Base-by-base conservation (phyloP, 2,113 vertebrate genomes). In the Platysternon megacephalum region DNA sequence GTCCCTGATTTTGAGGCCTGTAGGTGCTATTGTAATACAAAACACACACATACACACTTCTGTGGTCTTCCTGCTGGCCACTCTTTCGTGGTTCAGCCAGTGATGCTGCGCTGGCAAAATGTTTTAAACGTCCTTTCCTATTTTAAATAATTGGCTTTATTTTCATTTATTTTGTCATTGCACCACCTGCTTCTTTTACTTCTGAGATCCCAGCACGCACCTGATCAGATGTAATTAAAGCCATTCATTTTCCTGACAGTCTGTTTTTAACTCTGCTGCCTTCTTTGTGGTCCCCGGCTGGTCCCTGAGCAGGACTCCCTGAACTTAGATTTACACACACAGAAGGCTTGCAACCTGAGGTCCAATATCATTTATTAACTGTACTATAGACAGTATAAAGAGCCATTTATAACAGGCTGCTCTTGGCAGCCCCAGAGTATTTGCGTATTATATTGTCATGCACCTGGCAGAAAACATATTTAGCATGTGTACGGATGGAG, bases 341-440 rank as follows among this genome's bases (percentile, higher is more conserved):
- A 68, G 88, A 95, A 85, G 58, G 49, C 61, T 52, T 49, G 51
- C 39, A n/a, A 85, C 11, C n/a, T 6, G 32, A 35, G 14, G 61
- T 65, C 61, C 61, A 17, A 65, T 86, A 32, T 89, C 90, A 91
- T 94, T 95, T 95, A 93, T 95, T 84, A 94, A 87, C 84, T 48
- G 29, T 89, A 29, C 76, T 21, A 55, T 85, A 42, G 44, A 88
- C 78, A 95, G 84, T 24, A 78, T 82, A 87, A 82, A 86, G 82
- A 74, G 86, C 53, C 65, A 82, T 97, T 95, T 94, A 87, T 97
- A 90, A 95, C 22, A 65, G 81, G 86, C 94, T 90, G 58, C 81
- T 74, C 94, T 88, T 94, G 95, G 84, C 93, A 94, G 82, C 68
- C 92, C 72, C 6, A 1, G 48, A 84, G 96, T 83, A 96, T 96